phyloP scores from a whole-genome alignment of 2,888 invertebrate genomes.

The Habrosyne pyritoides region DNA sequence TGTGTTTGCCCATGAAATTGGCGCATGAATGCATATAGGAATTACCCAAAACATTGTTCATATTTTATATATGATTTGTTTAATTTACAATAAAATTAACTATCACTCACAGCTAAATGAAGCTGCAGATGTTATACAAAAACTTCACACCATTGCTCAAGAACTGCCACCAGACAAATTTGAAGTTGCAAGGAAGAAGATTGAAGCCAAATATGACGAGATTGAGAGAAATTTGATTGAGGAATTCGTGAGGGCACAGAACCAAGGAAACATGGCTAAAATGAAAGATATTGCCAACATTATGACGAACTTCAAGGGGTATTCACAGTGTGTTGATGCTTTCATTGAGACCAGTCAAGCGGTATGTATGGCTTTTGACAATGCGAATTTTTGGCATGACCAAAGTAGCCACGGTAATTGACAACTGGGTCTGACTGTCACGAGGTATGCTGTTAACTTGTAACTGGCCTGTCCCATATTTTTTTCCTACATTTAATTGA shows the following conservation, averaged over 20 bases:
- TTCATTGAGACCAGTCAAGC: conserved; percentile 98
- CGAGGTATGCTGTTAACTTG: no score
- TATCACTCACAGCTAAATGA: conserved; percentile 89
- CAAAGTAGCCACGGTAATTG: no score
- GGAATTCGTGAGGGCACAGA: conserved; percentile 96
- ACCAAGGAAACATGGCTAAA: conserved; percentile 90
- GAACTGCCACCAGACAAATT: conserved; percentile 95
- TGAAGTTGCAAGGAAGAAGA: conserved; percentile 92
- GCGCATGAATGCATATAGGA: no score
- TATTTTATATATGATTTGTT: not conserved
- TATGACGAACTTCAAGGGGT: conserved; percentile 97
- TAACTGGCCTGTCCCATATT: no score
- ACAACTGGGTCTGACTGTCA: no score
- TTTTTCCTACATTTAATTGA: no score
- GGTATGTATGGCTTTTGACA: conserved; percentile 73
- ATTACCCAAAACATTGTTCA: not conserved
- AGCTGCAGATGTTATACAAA: conserved; percentile 98
- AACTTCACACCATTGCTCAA: conserved; percentile 96
- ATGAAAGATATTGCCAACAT: conserved; percentile 98
- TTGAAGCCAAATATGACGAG: conserved; percentile 94
- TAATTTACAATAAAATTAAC: not conserved
- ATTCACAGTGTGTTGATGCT: conserved; percentile 97
- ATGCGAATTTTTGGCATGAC: not conserved
- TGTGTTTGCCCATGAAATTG: no score
- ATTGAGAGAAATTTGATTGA: conserved; percentile 95